phyloP scores from a whole-genome alignment of 2,888 invertebrate genomes.

The Onchidella celtica region DNA sequence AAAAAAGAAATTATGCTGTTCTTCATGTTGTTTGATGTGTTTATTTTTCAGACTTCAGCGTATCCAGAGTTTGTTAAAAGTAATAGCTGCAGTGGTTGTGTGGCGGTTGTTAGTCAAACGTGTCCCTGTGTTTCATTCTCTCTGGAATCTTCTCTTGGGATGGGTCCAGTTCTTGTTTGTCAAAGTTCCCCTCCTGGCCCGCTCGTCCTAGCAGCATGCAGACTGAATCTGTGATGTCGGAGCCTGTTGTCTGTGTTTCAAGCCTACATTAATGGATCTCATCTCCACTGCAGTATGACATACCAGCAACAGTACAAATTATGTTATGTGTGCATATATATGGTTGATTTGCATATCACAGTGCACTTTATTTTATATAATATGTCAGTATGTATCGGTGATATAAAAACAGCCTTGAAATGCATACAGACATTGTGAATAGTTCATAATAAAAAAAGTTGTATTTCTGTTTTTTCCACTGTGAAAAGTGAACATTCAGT shows the following conservation, averaged over 20 bases:
- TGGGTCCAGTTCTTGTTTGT: slow-evolving; percentile 77
- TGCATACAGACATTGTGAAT: too few relatives aligned
- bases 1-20: not conserved
- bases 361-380: too few relatives aligned
- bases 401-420: too few relatives aligned
- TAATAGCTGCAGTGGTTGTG: slow-evolving; percentile 70
- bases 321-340: too few relatives aligned
- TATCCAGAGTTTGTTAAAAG: slow-evolving; percentile 76
- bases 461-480: too few relatives aligned
- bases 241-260: not conserved
- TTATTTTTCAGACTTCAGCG: slow-evolving; percentile 71
- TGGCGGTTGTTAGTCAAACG: slow-evolving; percentile 79
- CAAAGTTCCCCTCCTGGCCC: slow-evolving; percentile 71
- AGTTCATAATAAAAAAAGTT: too few relatives aligned
- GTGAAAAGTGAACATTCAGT: too few relatives aligned
- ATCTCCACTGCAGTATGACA: not conserved
- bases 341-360: too few relatives aligned
- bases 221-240: too few relatives aligned
- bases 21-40: too few relatives aligned
- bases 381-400: too few relatives aligned
- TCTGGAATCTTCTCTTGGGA: slow-evolving; percentile 79
- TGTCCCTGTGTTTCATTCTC: slow-evolving; percentile 75
- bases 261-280: not conserved
- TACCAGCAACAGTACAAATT: too few relatives aligned
- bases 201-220: slow-evolving; percentile 54